These are phyloP conservation scores for Intellagama lesueurii DNA, from an alignment of 2,797 vertebrate genomes.

Conservation along the genomic window DNA sequence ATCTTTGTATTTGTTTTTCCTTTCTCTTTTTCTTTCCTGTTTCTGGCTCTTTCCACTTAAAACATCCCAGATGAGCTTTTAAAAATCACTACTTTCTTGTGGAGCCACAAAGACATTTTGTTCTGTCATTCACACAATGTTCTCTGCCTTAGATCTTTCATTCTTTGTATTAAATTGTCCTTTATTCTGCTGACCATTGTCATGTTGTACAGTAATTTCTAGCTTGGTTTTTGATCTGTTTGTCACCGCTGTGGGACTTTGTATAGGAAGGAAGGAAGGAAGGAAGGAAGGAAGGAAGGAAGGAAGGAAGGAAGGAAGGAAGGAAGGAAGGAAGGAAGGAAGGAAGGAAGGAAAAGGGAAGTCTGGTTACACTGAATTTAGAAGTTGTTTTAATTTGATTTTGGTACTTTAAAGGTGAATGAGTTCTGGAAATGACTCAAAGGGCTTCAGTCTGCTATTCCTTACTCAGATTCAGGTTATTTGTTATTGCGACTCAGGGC, in stretches of 20 bases:
- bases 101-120: not conserved
- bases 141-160: not conserved
- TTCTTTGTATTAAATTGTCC: not conserved
- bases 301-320: not conserved
- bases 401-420: not conserved
- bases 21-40: not conserved
- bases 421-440: not conserved
- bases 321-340: no score
- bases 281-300: not conserved
- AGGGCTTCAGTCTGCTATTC: not conserved
- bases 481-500: not conserved
- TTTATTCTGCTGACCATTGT: not conserved
- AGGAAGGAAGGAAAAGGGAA: no score
- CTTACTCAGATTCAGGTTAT: not conserved
- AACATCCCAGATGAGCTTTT: not conserved
- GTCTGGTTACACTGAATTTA: no score
- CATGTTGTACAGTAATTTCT: constrained; percentile 8
- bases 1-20: not conserved
- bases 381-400: not conserved
- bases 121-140: not conserved
- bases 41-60: not conserved
- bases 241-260: not conserved
- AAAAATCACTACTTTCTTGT: not conserved
- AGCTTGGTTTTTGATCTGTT: not conserved
- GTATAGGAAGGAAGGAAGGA: constrained; percentile 18